These are phyloP conservation scores for Drosophila tsacasi DNA, from an alignment of 1,140 invertebrate species.

Conservation along the genomic window DNA sequence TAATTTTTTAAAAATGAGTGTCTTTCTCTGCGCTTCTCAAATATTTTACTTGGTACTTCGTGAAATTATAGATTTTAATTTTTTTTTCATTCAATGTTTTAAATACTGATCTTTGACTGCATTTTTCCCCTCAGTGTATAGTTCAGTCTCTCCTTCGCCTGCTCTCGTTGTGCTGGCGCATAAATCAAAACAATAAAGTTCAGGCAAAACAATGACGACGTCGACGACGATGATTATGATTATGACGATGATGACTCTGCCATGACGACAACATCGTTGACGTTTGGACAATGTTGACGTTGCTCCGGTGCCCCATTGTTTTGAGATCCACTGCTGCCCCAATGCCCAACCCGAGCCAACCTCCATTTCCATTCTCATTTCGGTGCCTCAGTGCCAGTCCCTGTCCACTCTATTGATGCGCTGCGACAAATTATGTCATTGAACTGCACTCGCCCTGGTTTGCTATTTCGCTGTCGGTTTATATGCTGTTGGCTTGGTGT, in stretches of 20 bases:
- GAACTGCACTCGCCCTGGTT: constrained; percentile 66
- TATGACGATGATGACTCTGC: constrained; percentile 61
- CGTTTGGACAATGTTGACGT: constrained; percentile 51
- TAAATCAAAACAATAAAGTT: constrained; percentile 84
- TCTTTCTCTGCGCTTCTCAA: background rate
- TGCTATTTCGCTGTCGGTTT: constrained; percentile 24
- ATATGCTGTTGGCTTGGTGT: constrained; percentile 14
- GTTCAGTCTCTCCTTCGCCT: constrained; percentile 4
- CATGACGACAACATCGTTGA: constrained; percentile 56
- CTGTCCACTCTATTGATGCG: constrained; percentile 72
- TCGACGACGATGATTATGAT: constrained; percentile 54
- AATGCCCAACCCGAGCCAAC: background rate
- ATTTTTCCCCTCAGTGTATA: constrained; percentile 3
- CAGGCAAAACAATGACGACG: constrained; percentile 76
- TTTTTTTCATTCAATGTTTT: background rate
- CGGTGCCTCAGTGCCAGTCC: constrained; percentile 16
- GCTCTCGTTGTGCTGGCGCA: constrained; percentile 63
- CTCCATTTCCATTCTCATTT: constrained; percentile 13
- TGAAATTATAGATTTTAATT: background rate
- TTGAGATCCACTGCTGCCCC: constrained; percentile 40
- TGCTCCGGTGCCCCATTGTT: constrained; percentile 63
- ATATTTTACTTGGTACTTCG: background rate
- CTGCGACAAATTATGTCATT: constrained; percentile 83
- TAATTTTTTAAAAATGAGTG: accelerated
- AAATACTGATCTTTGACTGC: background rate